Evolutionary conservation across 2,113 vertebrate species (phyloP).

Genomic region (Seriola rivoliana): DNA sequence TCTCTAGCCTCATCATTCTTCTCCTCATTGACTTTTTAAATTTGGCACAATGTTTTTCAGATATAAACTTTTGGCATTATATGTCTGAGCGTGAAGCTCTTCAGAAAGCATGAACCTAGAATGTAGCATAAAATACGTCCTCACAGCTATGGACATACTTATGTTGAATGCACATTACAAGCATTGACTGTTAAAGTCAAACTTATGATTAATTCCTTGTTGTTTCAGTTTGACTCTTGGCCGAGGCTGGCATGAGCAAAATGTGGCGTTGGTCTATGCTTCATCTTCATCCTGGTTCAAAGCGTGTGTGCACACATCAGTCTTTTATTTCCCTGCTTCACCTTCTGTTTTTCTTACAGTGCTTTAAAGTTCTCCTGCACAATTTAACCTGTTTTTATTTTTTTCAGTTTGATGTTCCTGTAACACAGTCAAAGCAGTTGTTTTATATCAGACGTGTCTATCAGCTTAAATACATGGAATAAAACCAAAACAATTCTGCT

Average conservation of each 20-base stretch:
- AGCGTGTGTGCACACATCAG: constrained; percentile 11
- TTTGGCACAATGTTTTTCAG: constrained; percentile 66
- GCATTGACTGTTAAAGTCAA: constrained; percentile 35
- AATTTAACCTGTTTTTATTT: constrained; percentile 19
- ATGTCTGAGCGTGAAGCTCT: constrained; percentile 59
- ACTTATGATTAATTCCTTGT: constrained; percentile 13
- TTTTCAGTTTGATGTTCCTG: constrained; percentile 22
- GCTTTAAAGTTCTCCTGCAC: constrained; percentile 9
- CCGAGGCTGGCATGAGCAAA: constrained; percentile 28
- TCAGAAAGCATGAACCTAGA: constrained; percentile 57
- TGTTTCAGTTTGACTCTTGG: constrained; percentile 14
- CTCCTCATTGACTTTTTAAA: constrained; percentile 3
- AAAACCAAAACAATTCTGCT: constrained; percentile 52
- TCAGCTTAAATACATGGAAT: constrained; percentile 39
- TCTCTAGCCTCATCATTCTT: not conserved
- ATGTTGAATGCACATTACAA: constrained; percentile 43
- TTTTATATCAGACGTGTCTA: constrained; percentile 36
- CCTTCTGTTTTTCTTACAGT: constrained; percentile 40
- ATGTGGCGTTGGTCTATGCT: constrained; percentile 14
- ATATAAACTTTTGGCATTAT: constrained; percentile 55
- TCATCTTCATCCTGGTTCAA: constrained; percentile 22
- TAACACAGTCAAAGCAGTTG: constrained; percentile 38
- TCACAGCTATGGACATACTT: constrained; percentile 49
- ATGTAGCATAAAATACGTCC: constrained; percentile 48
- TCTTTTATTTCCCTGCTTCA: constrained; percentile 5